A percentile compares a stretch with the other conserved stretches of the same genome.
Conservation (phyloP, 2,113 vertebrate species). For the Plectropomus leopardus region DNA sequence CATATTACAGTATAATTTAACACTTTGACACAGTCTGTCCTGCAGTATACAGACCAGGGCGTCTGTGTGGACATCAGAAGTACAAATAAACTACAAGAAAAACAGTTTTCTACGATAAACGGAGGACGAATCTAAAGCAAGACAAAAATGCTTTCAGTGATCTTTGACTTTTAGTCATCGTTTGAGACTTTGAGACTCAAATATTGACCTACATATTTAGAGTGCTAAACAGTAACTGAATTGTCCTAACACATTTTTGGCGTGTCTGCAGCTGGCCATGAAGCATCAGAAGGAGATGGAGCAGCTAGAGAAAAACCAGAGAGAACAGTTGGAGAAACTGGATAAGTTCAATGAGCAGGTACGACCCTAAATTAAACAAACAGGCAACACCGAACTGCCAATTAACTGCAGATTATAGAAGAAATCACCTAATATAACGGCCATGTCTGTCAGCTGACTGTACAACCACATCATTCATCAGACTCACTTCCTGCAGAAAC, state of each 20-base stretch:
- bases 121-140: no score
- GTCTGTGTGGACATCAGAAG: not conserved
- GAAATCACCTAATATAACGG: not conserved
- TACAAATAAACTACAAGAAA: not conserved
- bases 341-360: conserved; percentile 99
- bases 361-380: conserved; percentile 31
- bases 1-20: no score
- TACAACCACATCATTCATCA: not conserved
- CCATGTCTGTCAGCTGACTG: not conserved
- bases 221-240: not conserved
- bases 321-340: conserved; percentile 95
- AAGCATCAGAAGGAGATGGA: conserved; percentile 99
- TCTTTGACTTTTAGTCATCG: not conserved
- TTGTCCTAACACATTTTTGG: not conserved
- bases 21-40: not conserved
- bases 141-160: not conserved
- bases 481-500: conserved; percentile 1
- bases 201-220: not conserved
- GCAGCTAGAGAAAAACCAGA: conserved; percentile 95
- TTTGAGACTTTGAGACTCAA: not conserved
- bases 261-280: conserved; percentile 90
- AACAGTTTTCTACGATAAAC: not conserved
- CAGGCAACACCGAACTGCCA: not conserved
- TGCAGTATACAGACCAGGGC: no score
- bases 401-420: not conserved